Conservation (phyloP, 1,140 invertebrate genomes). For the Drosophila kikkawai region DNA sequence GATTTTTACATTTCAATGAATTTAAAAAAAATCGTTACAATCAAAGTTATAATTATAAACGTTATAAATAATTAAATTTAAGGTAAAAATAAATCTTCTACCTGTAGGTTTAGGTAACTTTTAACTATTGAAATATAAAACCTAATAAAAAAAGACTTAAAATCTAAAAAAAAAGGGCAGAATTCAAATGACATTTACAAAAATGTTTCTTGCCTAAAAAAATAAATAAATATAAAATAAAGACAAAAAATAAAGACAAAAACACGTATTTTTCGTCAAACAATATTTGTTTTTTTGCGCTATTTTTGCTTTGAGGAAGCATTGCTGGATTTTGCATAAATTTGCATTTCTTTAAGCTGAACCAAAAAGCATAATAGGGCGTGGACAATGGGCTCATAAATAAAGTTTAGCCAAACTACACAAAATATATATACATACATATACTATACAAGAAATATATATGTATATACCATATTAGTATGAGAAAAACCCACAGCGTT, state of each 20-base stretch:
- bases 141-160: not conserved
- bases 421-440: not conserved
- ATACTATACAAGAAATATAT: too few species aligned
- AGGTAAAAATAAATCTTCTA: not conserved
- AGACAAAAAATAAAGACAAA: not conserved
- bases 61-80: not conserved
- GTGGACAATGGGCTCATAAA: conserved; percentile 43
- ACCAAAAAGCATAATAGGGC: conserved; percentile 46
- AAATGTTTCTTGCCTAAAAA: conserved; percentile 8
- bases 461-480: not conserved
- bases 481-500: conserved; percentile 10
- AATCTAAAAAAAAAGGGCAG: not conserved
- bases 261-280: conserved; percentile 12
- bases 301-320: conserved; percentile 32
- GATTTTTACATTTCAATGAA: not conserved
- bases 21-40: not conserved
- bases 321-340: conserved; percentile 29
- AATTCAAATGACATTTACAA: conserved; percentile 1
- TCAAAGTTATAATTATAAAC: not conserved
- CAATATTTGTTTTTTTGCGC: conserved; percentile 6
- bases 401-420: conserved; percentile 12
- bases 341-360: conserved; percentile 31
- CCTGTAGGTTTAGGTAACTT: not conserved
- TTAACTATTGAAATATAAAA: not conserved
- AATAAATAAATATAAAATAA: not conserved